A percentile compares a stretch with the other conserved stretches of the same genome.
Evolutionary conservation across 2,888 invertebrate genomes (phyloP).

Genomic region (Tridacna gigas): DNA sequence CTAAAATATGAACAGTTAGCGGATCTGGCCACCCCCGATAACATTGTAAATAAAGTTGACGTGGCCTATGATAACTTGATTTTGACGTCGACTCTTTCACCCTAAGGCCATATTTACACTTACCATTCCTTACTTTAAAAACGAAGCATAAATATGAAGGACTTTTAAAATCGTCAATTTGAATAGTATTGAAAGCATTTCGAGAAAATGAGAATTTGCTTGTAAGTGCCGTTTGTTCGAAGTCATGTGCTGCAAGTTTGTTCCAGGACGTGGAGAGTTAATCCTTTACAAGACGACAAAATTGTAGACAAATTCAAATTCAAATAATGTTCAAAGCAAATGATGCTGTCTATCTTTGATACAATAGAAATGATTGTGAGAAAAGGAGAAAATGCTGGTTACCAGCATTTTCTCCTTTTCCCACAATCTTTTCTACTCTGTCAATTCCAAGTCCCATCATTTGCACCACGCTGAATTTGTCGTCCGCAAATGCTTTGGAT

Average conservation of each 20-base stretch:
- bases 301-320: too few relatives aligned
- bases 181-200: too few relatives aligned
- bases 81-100: background rate
- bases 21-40: background rate
- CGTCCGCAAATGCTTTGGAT: background rate
- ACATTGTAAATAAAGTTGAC: slow-evolving; percentile 4
- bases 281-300: too few relatives aligned
- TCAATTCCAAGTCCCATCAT: background rate
- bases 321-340: too few relatives aligned
- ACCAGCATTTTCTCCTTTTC: background rate
- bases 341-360: too few relatives aligned
- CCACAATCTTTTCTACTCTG: background rate
- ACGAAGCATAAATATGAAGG: too few relatives aligned
- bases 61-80: background rate
- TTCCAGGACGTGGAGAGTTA: too few relatives aligned
- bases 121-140: background rate
- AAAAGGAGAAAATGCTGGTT: background rate
- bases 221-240: too few relatives aligned
- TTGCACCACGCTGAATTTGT: background rate
- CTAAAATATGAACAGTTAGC: background rate
- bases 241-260: too few relatives aligned
- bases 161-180: too few relatives aligned
- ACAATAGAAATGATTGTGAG: too few relatives aligned
- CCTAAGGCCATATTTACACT: background rate
- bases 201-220: background rate